These are phyloP conservation scores for Thumatha senex DNA, from an alignment of 2,888 invertebrate genomes.

Conservation along the genomic window DNA sequence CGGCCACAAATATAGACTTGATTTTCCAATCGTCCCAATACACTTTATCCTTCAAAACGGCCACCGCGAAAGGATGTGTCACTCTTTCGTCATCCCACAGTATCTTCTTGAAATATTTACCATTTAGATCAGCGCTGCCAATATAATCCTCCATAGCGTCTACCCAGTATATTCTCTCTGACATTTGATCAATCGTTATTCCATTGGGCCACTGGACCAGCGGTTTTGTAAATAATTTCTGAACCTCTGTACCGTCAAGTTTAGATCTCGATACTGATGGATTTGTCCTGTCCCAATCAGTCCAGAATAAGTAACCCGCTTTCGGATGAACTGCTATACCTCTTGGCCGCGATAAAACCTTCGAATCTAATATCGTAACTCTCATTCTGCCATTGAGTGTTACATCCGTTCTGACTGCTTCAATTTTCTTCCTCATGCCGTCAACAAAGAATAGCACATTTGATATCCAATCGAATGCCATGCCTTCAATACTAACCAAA, in stretches of 20 bases:
- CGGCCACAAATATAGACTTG: slow-evolving; percentile 90
- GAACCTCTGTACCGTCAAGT: slow-evolving; percentile 89
- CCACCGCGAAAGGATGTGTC: slow-evolving; percentile 93
- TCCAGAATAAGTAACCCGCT: slow-evolving; percentile 92
- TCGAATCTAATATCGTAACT: slow-evolving; percentile 87
- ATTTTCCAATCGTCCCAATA: slow-evolving; percentile 96
- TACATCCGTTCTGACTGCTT: slow-evolving; percentile 88
- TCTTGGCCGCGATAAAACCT: slow-evolving; percentile 87
- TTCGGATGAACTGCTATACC: slow-evolving; percentile 93
- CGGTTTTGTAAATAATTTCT: slow-evolving; percentile 85
- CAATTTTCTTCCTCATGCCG: slow-evolving; percentile 90
- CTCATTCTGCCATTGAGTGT: slow-evolving; percentile 87
- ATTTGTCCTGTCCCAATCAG: slow-evolving; percentile 92
- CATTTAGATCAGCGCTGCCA: slow-evolving; percentile 89
- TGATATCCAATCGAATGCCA: slow-evolving; percentile 95
- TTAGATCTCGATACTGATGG: slow-evolving; percentile 91
- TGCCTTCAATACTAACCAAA: slow-evolving; percentile 92
- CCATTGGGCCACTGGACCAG: slow-evolving; percentile 94
- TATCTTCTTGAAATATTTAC: slow-evolving; percentile 86
- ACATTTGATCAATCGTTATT: slow-evolving; percentile 91
- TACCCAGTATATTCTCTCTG: slow-evolving; percentile 93
- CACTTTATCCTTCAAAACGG: slow-evolving; percentile 92
- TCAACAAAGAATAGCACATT: slow-evolving; percentile 95
- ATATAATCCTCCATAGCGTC: slow-evolving; percentile 93
- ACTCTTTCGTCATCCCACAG: slow-evolving; percentile 86